Evolutionary conservation across 2,113 vertebrate species (phyloP), one percentile per base, ranked within the genome.

Genomic region (Argyrosomus japonicus): DNA sequence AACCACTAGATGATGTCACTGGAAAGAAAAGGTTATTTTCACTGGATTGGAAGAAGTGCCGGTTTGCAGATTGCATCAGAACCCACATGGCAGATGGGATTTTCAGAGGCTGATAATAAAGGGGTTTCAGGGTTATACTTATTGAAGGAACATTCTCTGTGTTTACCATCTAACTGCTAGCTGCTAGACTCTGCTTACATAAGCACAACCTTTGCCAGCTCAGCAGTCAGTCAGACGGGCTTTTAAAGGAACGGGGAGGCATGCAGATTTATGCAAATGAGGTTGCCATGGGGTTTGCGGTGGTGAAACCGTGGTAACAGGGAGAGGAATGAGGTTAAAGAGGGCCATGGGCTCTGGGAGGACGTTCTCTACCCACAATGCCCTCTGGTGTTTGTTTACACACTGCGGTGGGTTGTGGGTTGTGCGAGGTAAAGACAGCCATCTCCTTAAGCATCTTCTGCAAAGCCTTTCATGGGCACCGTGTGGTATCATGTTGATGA

Each of bases 241-340:
- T 85, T 88, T 82, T 77, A 79, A 89, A 89, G 72, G 27, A 87
- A 87, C 18, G 69, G 56, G 71, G 56, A 56, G 47, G 57, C 81
- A 88, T 92, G 92, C 82, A 91, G 87, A 94, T 95, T 82, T 84
- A 94, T 95, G 93, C 68, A 89, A 93, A 94, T 92, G 43, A 75
- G 81, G 83, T 82, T 68, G 84, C 92, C 82, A 62, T 64, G 83
- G 89, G 87, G 81, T 85, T 82, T 77, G 84, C 54, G 75, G 77
- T 78, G 81, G 79, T 32, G 85, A 87, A 92, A 89, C 91, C 84
- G 70, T 88, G 88, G 93, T 88, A 88, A 93, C 92, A 0, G 71
- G 78, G 61, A 89, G 72, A 91, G 90, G 91, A 91, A 91, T 92
- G 91, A 88, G 92, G 93, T 90, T 93, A 87, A 88, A 88, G 75